These are phyloP conservation scores for Ecdyonurus torrentis DNA, from an alignment of 2,888 invertebrate species.

Conservation along the genomic window DNA sequence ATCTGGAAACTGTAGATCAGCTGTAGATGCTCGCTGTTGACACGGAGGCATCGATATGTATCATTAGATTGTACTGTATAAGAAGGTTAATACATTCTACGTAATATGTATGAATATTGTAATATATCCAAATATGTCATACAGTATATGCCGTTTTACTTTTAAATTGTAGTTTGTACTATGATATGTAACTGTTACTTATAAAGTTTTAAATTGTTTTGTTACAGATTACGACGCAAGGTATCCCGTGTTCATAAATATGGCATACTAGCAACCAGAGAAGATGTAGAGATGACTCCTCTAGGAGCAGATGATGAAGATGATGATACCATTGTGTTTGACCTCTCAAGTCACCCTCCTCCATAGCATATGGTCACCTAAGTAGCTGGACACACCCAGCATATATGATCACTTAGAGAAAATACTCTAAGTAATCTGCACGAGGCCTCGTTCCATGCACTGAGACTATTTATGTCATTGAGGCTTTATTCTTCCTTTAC, in stretches of 20 bases:
- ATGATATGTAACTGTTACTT: not conserved
- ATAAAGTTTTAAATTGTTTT: not conserved
- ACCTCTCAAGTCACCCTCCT: conserved; percentile 20
- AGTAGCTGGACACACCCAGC: too few species aligned
- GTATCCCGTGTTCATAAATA: conserved; percentile 27
- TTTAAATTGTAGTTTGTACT: too few species aligned
- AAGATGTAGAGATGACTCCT: conserved; percentile 30
- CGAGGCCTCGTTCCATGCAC: too few species aligned
- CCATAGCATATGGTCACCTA: not conserved
- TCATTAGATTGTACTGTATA: not conserved
- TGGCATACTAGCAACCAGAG: conserved; percentile 26
- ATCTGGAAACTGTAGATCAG: too few species aligned
- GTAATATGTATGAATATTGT: not conserved
- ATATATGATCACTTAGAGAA: too few species aligned
- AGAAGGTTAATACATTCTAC: not conserved
- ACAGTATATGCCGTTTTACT: not conserved
- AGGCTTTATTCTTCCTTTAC: too few species aligned
- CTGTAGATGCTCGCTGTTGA: too few species aligned
- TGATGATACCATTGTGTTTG: conserved; percentile 28
- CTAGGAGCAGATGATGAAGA: conserved; percentile 29
- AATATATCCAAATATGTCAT: too few species aligned
- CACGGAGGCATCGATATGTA: too few species aligned
- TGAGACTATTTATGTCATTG: too few species aligned
- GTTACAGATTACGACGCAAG: conserved; percentile 22
- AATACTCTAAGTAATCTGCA: too few species aligned